phyloP scores from a whole-genome alignment of 2,797 vertebrate genomes.

The Poeciliopsis presidionis region DNA sequence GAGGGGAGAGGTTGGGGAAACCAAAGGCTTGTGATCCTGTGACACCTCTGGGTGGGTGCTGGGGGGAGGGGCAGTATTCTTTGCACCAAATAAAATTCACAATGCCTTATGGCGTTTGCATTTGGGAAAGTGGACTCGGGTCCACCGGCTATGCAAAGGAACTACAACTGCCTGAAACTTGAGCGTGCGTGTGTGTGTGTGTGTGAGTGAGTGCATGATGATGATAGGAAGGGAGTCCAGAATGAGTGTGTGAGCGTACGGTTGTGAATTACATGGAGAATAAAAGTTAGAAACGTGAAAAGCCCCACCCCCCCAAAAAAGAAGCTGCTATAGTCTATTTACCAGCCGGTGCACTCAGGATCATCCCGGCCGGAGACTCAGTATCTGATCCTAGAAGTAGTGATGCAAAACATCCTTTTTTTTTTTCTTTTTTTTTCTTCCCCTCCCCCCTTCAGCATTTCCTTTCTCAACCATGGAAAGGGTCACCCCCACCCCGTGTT shows the following conservation, averaged over 20 bases:
- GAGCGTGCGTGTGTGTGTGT: conserved; percentile 50
- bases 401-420: conserved; percentile 65
- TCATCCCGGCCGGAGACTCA: conserved; percentile 81
- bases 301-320: conserved; percentile 49
- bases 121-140: conserved; percentile 69
- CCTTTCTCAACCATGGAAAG: conserved; percentile 70
- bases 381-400: conserved; percentile 66
- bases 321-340: conserved; percentile 87
- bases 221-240: conserved; percentile 7
- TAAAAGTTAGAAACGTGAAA: conserved; percentile 67
- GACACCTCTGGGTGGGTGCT: neutral
- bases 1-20: conserved; percentile 44
- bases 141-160: conserved; percentile 77
- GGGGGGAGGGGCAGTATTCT: conserved; percentile 56
- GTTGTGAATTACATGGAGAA: conserved; percentile 45
- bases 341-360: conserved; percentile 85
- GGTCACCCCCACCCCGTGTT: conserved; percentile 77
- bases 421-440: neutral
- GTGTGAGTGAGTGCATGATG: conserved; percentile 31
- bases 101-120: conserved; percentile 88
- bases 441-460: conserved; percentile 50
- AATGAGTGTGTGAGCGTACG: conserved; percentile 30
- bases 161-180: conserved; percentile 81
- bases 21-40: conserved; percentile 43
- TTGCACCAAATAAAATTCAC: conserved; percentile 71